Evolutionary conservation across 2,113 vertebrate species (phyloP).

Genomic region (Neomonachus schauinslandi): DNA sequence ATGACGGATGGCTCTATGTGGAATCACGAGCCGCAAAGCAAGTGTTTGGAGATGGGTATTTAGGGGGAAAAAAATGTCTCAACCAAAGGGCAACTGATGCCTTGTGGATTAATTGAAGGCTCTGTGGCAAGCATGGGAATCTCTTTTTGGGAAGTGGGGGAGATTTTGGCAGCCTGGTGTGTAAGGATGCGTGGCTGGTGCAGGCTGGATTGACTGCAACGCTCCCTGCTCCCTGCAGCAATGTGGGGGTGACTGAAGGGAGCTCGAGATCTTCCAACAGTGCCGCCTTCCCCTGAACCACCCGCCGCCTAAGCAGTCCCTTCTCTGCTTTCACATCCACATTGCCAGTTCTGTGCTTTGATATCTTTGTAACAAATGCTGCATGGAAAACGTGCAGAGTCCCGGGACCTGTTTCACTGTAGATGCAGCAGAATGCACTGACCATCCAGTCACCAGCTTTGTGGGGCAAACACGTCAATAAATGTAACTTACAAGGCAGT

Average conservation of each 20-base stretch:
- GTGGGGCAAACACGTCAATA: background rate
- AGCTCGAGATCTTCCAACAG: accelerated
- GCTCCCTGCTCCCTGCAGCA: background rate
- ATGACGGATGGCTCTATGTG: background rate
- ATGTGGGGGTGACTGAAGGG: background rate
- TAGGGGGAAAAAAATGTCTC: background rate
- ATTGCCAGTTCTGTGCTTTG: background rate
- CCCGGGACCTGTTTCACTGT: too few relatives aligned
- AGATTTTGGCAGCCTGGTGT: background rate
- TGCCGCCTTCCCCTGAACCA: too few relatives aligned
- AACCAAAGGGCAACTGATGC: background rate
- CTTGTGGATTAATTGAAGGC: background rate
- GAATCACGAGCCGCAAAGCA: background rate
- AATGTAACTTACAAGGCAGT: background rate
- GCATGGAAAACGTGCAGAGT: too few relatives aligned
- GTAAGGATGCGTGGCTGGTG: background rate
- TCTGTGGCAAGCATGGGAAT: too few relatives aligned
- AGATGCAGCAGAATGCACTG: background rate
- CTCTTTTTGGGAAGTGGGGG: background rate
- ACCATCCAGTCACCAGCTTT: background rate
- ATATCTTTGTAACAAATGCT: background rate
- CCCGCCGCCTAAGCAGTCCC: background rate
- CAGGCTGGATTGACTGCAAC: accelerated
- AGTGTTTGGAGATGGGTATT: background rate
- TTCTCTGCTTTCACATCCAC: background rate